phyloP scores from a whole-genome alignment of 2,888 invertebrate genomes.

The Alcis repandata region DNA sequence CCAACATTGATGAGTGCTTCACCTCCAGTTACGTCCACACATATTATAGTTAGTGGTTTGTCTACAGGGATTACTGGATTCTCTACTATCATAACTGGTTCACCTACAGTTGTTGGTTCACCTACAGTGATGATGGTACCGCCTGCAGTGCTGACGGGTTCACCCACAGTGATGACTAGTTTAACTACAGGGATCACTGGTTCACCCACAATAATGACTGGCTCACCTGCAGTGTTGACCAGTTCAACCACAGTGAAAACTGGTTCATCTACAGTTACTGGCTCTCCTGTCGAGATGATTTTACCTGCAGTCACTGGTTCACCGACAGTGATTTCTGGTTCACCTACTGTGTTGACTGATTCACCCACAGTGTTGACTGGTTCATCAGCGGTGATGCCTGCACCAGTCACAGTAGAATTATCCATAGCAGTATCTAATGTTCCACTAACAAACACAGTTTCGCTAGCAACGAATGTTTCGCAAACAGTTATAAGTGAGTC shows the following conservation, averaged over 20 bases:
- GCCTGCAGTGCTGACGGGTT: not conserved
- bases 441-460: not conserved
- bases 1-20: not conserved
- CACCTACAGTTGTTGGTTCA: not conserved
- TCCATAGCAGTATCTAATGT: not conserved
- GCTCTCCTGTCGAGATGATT: not conserved
- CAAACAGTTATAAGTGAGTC: constrained; percentile 1
- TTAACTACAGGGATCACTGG: not conserved
- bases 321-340: not conserved
- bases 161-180: no score
- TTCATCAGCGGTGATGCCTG: not conserved
- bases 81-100: not conserved
- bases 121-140: not conserved
- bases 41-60: not conserved
- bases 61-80: not conserved
- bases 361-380: not conserved
- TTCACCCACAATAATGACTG: not conserved
- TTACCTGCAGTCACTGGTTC: not conserved
- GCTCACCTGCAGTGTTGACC: not conserved
- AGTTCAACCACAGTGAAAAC: not conserved
- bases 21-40: not conserved
- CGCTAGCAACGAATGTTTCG: not conserved
- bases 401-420: not conserved
- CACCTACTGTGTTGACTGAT: not conserved
- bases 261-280: not conserved